Conservation (phyloP, 2,888 invertebrate genomes). For the Conops quadrifasciatus region DNA sequence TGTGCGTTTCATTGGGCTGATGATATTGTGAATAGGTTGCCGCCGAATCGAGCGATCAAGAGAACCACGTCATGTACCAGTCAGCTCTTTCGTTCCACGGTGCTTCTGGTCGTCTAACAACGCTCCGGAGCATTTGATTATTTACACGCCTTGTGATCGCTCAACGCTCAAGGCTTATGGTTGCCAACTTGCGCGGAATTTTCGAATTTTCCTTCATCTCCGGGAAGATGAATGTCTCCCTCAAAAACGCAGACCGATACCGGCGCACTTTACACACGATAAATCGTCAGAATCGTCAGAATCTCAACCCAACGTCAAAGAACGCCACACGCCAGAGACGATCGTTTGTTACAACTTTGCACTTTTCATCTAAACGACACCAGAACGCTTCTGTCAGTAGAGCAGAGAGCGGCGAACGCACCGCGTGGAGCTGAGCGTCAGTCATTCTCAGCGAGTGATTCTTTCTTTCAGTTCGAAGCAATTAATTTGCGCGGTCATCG, state of each 20-base stretch:
- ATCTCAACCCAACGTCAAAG: constrained; percentile 16
- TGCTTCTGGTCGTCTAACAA: constrained; percentile 4
- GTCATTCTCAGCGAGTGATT: constrained; percentile 4
- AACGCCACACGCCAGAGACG: background rate
- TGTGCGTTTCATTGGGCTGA: no score
- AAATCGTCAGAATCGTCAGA: constrained; percentile 22
- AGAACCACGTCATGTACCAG: no score
- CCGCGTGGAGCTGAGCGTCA: constrained; percentile 4
- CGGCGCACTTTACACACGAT: constrained; percentile 19
- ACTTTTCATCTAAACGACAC: constrained; percentile 1
- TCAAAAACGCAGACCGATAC: background rate
- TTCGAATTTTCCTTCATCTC: no score
- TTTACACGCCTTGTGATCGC: constrained; percentile 20
- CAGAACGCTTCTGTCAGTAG: constrained; percentile 11
- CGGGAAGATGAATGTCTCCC: no score
- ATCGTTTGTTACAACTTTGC: constrained; percentile 19
- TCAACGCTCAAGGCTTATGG: no score
- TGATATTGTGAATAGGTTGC: no score
- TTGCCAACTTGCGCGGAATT: no score
- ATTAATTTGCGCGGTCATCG: constrained; percentile 14
- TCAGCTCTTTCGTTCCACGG: constrained; percentile 22
- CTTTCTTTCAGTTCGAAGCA: background rate
- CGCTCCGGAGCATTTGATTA: constrained; percentile 26
- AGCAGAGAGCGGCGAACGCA: constrained; percentile 23
- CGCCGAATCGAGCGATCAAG: no score